phyloP scores from a whole-genome alignment of 2,797 vertebrate genomes.

The Benthosema pterotum region DNA sequence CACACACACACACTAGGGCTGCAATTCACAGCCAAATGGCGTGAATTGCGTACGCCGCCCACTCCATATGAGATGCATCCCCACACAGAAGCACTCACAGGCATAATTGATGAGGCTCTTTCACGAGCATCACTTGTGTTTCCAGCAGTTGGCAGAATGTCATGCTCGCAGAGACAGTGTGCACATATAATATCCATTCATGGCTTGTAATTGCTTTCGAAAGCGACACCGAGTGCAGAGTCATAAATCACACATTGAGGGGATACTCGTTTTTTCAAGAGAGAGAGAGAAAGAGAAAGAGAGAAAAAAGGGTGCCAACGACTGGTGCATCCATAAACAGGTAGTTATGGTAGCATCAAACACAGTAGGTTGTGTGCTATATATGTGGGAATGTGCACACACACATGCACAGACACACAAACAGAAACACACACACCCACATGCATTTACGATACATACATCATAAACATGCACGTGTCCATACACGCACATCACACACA shows the following conservation, averaged over 20 bases:
- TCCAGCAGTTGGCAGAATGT: constrained; percentile 70
- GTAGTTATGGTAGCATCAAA: constrained; percentile 66
- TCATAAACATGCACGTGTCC: constrained; percentile 11
- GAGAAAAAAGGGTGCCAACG: constrained; percentile 46
- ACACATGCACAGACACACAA: neutral
- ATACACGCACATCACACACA: constrained; percentile 12
- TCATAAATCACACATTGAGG: constrained; percentile 74
- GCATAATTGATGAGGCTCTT: constrained; percentile 71
- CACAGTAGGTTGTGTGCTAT: neutral
- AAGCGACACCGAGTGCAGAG: constrained; percentile 70
- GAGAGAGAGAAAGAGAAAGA: too few species aligned
- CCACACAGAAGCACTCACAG: constrained; percentile 57
- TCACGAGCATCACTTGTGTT: constrained; percentile 67
- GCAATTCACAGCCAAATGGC: constrained; percentile 38
- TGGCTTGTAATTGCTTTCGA: constrained; percentile 78
- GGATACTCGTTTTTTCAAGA: constrained; percentile 54
- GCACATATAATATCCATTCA: constrained; percentile 77
- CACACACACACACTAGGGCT: too few species aligned
- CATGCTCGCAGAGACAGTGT: constrained; percentile 57
- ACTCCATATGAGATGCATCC: constrained; percentile 45
- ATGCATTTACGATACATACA: constrained; percentile 16
- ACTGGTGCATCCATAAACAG: constrained; percentile 58
- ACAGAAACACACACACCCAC: constrained; percentile 3
- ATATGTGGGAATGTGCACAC: neutral
- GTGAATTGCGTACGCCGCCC: neutral